These are phyloP conservation scores for Lycocerus yunnanus DNA, from an alignment of 2,888 invertebrate genomes.

Conservation along the genomic window DNA sequence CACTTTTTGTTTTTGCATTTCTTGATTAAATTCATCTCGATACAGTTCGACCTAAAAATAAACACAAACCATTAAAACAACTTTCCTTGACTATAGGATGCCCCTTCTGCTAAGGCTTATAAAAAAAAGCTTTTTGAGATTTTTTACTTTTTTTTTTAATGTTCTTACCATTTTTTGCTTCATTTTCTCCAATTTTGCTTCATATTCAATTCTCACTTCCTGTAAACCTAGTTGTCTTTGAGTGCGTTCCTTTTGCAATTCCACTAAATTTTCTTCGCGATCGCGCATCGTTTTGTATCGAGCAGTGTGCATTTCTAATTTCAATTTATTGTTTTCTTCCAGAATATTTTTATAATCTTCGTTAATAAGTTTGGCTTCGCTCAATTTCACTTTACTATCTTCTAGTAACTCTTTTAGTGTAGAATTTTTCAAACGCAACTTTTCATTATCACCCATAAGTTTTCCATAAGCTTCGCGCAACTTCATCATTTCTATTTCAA, in stretches of 20 bases:
- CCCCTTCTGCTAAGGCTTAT: background rate
- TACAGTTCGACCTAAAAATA: constrained; percentile 66
- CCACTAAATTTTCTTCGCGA: constrained; percentile 47
- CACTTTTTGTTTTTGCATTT: constrained; percentile 55
- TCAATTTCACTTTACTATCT: constrained; percentile 42
- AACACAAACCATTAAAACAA: constrained; percentile 1
- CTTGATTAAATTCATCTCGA: constrained; percentile 66
- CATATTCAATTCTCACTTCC: constrained; percentile 69
- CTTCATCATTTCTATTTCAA: constrained; percentile 36
- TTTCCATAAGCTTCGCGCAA: constrained; percentile 47
- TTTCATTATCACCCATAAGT: constrained; percentile 46
- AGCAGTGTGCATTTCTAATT: constrained; percentile 51
- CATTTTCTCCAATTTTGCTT: constrained; percentile 76
- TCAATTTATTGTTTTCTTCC: constrained; percentile 51
- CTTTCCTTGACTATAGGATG: background rate
- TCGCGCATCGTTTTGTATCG: constrained; percentile 50
- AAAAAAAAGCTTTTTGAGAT: background rate
- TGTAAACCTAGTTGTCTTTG: constrained; percentile 53
- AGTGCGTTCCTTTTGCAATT: constrained; percentile 47
- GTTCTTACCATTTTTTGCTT: constrained; percentile 84
- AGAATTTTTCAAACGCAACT: constrained; percentile 47
- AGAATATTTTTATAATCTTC: constrained; percentile 52
- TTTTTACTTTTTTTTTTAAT: no score
- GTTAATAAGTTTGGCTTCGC: constrained; percentile 41
- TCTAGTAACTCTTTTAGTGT: constrained; percentile 42